Evolutionary conservation across 2,888 invertebrate genomes (phyloP).

Genomic region (Amaurobius ferox): DNA sequence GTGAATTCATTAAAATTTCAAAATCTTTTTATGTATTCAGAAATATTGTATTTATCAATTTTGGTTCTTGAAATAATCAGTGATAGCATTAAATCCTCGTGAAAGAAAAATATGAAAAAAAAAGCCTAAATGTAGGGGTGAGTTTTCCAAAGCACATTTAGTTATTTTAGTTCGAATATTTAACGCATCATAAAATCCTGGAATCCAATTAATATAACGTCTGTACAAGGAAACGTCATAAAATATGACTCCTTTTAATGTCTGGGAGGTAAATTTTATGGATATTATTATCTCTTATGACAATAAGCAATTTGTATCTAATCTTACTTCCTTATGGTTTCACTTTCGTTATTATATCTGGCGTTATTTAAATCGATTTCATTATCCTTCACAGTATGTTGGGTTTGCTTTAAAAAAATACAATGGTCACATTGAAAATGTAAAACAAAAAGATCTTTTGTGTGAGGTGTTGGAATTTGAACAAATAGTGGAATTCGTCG

Average conservation of each 20-base stretch:
- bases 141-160: too few species aligned
- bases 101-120: too few species aligned
- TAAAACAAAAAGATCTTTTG: conserved; percentile 9
- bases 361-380: neutral
- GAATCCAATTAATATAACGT: conserved; percentile 5
- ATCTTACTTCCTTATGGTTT: conserved; percentile 22
- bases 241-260: conserved; percentile 1
- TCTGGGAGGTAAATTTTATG: conserved; percentile 15
- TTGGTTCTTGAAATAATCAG: too few species aligned
- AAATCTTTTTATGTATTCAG: too few species aligned
- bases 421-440: conserved; percentile 10
- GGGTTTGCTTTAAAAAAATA: too few species aligned
- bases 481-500: neutral
- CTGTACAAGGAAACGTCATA: neutral
- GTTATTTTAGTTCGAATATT: too few species aligned
- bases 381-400: neutral
- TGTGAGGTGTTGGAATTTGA: neutral
- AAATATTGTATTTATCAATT: too few species aligned
- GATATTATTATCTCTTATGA: neutral
- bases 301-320: conserved; percentile 1
- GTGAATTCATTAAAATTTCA: too few species aligned
- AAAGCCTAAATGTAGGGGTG: too few species aligned
- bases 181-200: conserved; percentile 3
- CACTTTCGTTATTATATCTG: neutral
- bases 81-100: too few species aligned